A percentile compares a stretch with the other conserved stretches of the same genome.
Conservation (phyloP, 2,113 vertebrate species). For the Mesembrinibis cayennensis region DNA sequence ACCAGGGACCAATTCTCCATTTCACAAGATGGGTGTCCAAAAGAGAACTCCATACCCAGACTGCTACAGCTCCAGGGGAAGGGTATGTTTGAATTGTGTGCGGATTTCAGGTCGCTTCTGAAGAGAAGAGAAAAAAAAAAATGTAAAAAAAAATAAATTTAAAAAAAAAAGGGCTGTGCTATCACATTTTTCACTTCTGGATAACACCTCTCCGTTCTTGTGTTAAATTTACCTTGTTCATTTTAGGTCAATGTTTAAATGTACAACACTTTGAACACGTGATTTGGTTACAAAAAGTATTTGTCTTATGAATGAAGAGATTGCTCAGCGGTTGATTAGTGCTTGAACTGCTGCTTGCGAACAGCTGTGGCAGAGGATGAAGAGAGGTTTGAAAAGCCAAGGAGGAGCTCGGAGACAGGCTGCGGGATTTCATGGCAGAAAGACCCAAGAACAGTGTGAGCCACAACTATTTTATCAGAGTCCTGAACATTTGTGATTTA, state of each 20-base stretch:
- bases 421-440: slow-evolving; percentile 57
- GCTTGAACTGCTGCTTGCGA: slow-evolving; percentile 24
- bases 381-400: neutral
- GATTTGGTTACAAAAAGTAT: slow-evolving; percentile 74
- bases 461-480: neutral
- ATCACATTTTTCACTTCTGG: slow-evolving; percentile 59
- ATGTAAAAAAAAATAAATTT: neutral
- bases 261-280: slow-evolving; percentile 69
- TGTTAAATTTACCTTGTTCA: slow-evolving; percentile 56
- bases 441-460: slow-evolving; percentile 9
- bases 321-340: slow-evolving; percentile 66
- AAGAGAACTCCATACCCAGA: slow-evolving; percentile 64
- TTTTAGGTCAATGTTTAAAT: slow-evolving; percentile 76
- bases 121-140: neutral
- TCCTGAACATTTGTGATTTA: neutral
- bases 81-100: slow-evolving; percentile 23
- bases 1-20: slow-evolving; percentile 77
- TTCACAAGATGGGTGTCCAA: slow-evolving; percentile 60
- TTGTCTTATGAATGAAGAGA: slow-evolving; percentile 60
- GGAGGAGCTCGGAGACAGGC: slow-evolving; percentile 5
- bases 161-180: slow-evolving; percentile 70
- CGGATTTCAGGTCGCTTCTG: slow-evolving; percentile 17
- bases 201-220: slow-evolving; percentile 45
- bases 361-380: neutral
- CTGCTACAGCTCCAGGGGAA: slow-evolving; percentile 61